phyloP scores from a whole-genome alignment of 2,113 vertebrate genomes.

The Neolamprologus sp. region DNA sequence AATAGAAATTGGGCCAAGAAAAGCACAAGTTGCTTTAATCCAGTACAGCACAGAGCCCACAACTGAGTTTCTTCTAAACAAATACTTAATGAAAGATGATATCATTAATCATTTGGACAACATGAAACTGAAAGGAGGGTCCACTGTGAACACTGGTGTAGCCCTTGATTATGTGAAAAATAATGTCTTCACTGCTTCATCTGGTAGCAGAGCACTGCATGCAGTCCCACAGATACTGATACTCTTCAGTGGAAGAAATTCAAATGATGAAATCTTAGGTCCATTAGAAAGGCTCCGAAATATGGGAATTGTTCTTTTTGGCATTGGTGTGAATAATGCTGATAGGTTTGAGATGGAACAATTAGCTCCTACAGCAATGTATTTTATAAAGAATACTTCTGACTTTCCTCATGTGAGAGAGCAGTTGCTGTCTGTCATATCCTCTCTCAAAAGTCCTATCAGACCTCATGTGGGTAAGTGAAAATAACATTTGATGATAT shows the following conservation, averaged over 20 bases:
- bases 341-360: constrained; percentile 38
- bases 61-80: constrained; percentile 54
- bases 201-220: constrained; percentile 57
- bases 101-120: constrained; percentile 35
- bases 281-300: constrained; percentile 37
- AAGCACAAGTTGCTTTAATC: constrained; percentile 59
- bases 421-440: constrained; percentile 37
- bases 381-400: constrained; percentile 37
- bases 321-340: constrained; percentile 43
- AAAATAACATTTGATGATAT: background rate
- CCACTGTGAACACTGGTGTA: constrained; percentile 33
- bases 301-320: constrained; percentile 45
- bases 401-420: constrained; percentile 45
- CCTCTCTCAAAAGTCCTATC: background rate
- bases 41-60: constrained; percentile 53
- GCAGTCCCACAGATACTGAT: constrained; percentile 66
- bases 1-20: constrained; percentile 50
- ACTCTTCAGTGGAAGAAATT: constrained; percentile 56
- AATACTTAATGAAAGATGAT: constrained; percentile 32
- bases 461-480: constrained; percentile 46
- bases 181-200: constrained; percentile 44
- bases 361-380: constrained; percentile 30
- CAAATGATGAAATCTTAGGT: constrained; percentile 39
- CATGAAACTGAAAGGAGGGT: constrained; percentile 56
- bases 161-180: constrained; percentile 59